These are phyloP conservation scores for Epirrita christyi DNA, from an alignment of 2,888 invertebrate species.

Conservation along the genomic window DNA sequence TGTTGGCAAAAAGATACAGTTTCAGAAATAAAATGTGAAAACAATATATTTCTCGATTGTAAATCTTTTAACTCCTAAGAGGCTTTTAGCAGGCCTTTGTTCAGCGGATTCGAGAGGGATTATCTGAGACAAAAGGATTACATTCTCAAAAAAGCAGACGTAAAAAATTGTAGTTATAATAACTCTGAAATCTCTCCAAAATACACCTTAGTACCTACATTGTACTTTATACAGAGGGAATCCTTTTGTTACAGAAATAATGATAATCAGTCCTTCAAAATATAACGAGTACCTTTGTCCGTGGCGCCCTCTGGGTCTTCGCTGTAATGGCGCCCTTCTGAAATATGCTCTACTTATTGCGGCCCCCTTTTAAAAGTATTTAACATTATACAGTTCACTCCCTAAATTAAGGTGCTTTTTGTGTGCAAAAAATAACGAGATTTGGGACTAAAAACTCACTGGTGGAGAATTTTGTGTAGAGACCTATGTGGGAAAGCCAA, in stretches of 20 bases:
- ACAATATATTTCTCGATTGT: conserved; percentile 14
- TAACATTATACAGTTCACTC: conserved; percentile 17
- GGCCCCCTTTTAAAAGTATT: conserved; percentile 37
- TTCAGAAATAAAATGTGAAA: conserved; percentile 3
- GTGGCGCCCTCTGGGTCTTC: conserved; percentile 33
- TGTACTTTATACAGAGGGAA: conserved; percentile 45
- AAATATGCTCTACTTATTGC: conserved; percentile 62
- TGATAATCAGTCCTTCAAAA: conserved; percentile 63
- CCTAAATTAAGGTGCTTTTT: conserved; percentile 14
- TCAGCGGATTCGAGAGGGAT: conserved; percentile 21
- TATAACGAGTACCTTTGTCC: conserved; percentile 65
- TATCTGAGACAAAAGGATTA: conserved; percentile 26
- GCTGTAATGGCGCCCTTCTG: conserved; percentile 45
- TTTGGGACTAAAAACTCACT: too few species aligned
- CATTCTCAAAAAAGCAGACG: conserved; percentile 23
- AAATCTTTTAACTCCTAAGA: conserved; percentile 28
- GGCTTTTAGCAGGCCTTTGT: conserved; percentile 25
- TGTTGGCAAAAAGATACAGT: not conserved
- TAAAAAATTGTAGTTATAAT: conserved; percentile 17
- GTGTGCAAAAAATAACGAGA: conserved; percentile 6
- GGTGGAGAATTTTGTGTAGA: too few species aligned
- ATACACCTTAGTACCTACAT: conserved; percentile 29
- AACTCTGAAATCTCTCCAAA: conserved; percentile 15
- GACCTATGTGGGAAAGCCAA: too few species aligned
- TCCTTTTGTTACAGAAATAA: conserved; percentile 62